These are phyloP conservation scores for Percopsis omiscomaycus DNA, from an alignment of 2,797 vertebrate species.

Conservation along the genomic window DNA sequence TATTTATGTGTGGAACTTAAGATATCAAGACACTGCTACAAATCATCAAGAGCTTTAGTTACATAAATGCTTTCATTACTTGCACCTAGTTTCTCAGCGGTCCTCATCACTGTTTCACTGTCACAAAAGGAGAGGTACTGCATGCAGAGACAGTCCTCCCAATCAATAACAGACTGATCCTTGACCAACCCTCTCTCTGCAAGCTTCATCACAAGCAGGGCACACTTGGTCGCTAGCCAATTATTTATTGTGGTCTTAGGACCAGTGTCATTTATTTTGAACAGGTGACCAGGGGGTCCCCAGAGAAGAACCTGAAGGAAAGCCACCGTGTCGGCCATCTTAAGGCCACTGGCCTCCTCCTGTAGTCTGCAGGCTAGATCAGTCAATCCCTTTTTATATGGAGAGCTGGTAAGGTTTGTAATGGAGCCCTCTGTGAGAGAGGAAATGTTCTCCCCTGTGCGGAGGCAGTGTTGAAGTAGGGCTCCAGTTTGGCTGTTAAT, in stretches of 20 bases:
- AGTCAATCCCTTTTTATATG: conserved; percentile 69
- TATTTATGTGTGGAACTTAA: too few relatives aligned
- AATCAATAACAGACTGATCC: conserved; percentile 49
- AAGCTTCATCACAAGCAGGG: conserved; percentile 79
- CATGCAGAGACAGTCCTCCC: conserved; percentile 82
- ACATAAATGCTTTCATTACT: background rate
- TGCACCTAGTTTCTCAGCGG: conserved; percentile 53
- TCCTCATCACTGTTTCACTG: conserved; percentile 49
- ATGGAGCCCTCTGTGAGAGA: conserved; percentile 10
- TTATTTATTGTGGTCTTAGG: conserved; percentile 45
- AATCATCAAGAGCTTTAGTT: too few relatives aligned
- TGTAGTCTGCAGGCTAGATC: conserved; percentile 68
- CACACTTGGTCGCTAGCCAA: conserved; percentile 78
- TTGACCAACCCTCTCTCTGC: conserved; percentile 65
- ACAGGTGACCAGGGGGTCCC: conserved; percentile 74
- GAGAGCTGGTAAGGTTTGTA: conserved; percentile 43
- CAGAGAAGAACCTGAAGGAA: conserved; percentile 83
- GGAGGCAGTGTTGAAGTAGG: conserved; percentile 73
- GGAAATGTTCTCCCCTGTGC: conserved; percentile 33
- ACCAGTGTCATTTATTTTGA: conserved; percentile 40
- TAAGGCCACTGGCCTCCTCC: conserved; percentile 37
- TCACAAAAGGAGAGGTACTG: conserved; percentile 76
- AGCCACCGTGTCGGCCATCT: conserved; percentile 52
- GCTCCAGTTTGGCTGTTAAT: conserved; percentile 68
- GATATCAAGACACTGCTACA: too few relatives aligned